Conservation (phyloP, 2,888 invertebrate species). For the Ernsta delagoae region DNA sequence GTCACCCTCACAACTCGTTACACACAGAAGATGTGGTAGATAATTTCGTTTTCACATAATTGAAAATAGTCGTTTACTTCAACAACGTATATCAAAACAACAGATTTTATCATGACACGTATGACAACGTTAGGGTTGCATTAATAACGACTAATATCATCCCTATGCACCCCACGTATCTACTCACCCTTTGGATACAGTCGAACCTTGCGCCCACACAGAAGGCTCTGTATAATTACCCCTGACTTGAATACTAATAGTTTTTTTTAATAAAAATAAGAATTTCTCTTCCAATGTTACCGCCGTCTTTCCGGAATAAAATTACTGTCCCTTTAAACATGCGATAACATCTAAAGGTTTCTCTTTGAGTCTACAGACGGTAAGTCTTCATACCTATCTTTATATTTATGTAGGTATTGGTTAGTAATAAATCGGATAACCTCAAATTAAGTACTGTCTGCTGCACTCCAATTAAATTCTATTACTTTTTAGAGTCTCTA, state of each 20-base stretch:
- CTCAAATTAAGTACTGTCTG: neutral
- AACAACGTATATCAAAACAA: conserved; percentile 13
- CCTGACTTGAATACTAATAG: conserved; percentile 68
- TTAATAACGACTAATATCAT: conserved; percentile 29
- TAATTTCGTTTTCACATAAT: neutral
- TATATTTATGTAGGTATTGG: too few species aligned
- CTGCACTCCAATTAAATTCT: neutral
- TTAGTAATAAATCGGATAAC: neutral
- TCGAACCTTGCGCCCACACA: conserved; percentile 63
- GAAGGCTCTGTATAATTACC: conserved; percentile 61
- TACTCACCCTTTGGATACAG: conserved; percentile 45
- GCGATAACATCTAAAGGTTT: neutral
- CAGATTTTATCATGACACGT: conserved; percentile 21
- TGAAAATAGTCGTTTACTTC: neutral
- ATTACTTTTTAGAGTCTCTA: neutral
- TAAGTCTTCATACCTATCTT: neutral
- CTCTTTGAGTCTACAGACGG: neutral
- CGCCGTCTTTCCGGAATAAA: neutral
- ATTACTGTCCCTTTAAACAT: neutral
- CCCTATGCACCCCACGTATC: conserved; percentile 60
- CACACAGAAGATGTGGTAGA: too few species aligned
- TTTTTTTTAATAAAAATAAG: neutral
- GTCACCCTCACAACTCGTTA: too few species aligned
- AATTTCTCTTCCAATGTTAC: neutral
- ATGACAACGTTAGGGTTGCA: conserved; percentile 21